These are phyloP conservation scores for Stercorarius parasiticus DNA, from an alignment of 2,113 vertebrate species.

Conservation along the genomic window DNA sequence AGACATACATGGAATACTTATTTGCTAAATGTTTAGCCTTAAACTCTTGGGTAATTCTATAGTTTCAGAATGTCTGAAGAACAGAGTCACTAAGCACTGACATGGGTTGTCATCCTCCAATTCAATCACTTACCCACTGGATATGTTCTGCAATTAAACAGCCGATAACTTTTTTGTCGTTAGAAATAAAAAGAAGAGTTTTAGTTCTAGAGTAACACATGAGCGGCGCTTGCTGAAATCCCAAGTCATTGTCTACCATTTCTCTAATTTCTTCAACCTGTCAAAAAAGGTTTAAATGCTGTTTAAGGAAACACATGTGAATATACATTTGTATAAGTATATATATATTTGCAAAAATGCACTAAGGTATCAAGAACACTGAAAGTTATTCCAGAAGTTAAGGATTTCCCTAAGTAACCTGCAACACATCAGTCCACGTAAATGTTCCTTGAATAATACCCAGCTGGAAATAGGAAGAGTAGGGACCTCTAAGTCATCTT, in stretches of 20 bases:
- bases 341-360: background rate
- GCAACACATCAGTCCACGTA: background rate
- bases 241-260: conserved; percentile 98
- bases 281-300: conserved; percentile 40
- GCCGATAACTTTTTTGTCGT: conserved; percentile 95
- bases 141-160: conserved; percentile 99
- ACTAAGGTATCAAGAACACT: background rate
- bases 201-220: conserved; percentile 95
- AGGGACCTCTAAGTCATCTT: background rate
- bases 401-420: background rate
- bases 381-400: background rate
- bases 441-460: background rate
- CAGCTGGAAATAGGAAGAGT: rapidly evolving
- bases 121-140: conserved; percentile 86
- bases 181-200: conserved; percentile 97
- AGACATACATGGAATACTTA: background rate
- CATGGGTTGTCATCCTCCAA: background rate
- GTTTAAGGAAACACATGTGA: background rate
- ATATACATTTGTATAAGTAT: background rate
- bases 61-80: background rate
- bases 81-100: background rate
- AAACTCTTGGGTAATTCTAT: background rate
- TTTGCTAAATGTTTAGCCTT: background rate
- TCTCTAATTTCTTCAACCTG: conserved; percentile 98
- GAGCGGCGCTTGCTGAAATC: conserved; percentile 94